Evolutionary conservation across 2,888 invertebrate species (phyloP).

Genomic region (Gymnocheta viridis): DNA sequence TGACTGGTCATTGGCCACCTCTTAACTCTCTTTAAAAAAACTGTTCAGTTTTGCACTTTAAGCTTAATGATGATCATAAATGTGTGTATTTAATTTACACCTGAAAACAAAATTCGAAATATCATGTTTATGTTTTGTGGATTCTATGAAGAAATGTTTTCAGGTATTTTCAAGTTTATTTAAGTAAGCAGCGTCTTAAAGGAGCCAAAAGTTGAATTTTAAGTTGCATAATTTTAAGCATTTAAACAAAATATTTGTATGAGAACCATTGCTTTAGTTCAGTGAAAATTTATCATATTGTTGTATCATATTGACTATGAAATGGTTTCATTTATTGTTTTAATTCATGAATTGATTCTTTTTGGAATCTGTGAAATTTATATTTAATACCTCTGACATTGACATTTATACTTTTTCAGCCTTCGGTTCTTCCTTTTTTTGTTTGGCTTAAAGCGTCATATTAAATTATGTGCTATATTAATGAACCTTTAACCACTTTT

Average conservation of each 20-base stretch:
- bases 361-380: constrained; percentile 2
- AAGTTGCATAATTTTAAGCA: too few species aligned
- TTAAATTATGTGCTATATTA: constrained; percentile 68
- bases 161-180: background rate
- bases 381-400: constrained; percentile 65
- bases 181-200: background rate
- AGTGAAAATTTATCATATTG: too few species aligned
- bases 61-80: constrained; percentile 71
- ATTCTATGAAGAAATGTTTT: constrained; percentile 3
- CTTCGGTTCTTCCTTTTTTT: constrained; percentile 13
- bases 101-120: constrained; percentile 61
- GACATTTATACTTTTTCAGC: constrained; percentile 52
- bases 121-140: constrained; percentile 36
- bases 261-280: too few species aligned
- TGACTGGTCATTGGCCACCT: constrained; percentile 53
- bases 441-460: constrained; percentile 56
- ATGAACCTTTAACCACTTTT: constrained; percentile 63
- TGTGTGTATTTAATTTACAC: constrained; percentile 72
- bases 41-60: constrained; percentile 42
- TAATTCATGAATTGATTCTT: background rate
- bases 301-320: too few species aligned
- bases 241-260: too few species aligned
- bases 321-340: background rate
- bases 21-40: constrained; percentile 42
- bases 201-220: background rate